Evolutionary conservation across 2,888 invertebrate genomes (phyloP).

Genomic region (Brachyptera risi): DNA sequence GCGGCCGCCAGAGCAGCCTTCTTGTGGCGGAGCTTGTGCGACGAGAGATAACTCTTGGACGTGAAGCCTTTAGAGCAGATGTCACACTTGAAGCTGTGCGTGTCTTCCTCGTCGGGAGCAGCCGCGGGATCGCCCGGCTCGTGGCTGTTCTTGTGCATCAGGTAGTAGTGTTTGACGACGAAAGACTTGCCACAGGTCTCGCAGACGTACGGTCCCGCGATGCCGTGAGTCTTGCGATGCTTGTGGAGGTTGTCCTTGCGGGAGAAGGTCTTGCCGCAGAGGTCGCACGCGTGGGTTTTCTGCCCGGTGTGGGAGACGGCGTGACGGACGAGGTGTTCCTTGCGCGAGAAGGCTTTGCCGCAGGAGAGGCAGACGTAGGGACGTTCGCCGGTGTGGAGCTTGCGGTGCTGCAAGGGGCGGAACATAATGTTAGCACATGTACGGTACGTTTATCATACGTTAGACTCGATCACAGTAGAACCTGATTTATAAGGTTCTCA

Average conservation of each 20-base stretch:
- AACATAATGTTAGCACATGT: too few relatives aligned
- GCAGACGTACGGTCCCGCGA: constrained; percentile 56
- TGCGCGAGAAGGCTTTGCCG: constrained; percentile 62
- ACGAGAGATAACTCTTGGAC: background rate
- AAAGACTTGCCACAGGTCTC: constrained; percentile 63
- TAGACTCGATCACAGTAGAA: too few relatives aligned
- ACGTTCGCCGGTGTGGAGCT: constrained; percentile 59
- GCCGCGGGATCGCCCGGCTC: constrained; percentile 4
- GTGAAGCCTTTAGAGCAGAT: constrained; percentile 49
- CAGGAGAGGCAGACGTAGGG: constrained; percentile 64
- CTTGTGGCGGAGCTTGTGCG: constrained; percentile 4
- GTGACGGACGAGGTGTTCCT: constrained; percentile 64
- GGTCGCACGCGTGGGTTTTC: constrained; percentile 60
- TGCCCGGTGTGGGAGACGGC: constrained; percentile 56
- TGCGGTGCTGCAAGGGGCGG: too few relatives aligned
- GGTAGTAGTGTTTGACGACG: constrained; percentile 61
- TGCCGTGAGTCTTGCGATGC: constrained; percentile 56
- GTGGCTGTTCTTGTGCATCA: constrained; percentile 51
- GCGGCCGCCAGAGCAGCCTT: constrained; percentile 21
- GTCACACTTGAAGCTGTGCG: constrained; percentile 52
- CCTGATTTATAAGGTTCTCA: too few relatives aligned
- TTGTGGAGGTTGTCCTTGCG: constrained; percentile 53
- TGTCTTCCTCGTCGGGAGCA: background rate
- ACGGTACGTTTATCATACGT: too few relatives aligned
- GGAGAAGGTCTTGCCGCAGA: constrained; percentile 43